A percentile compares a stretch with the other conserved stretches of the same genome.
These are phyloP conservation scores for Tringa solitaria DNA, from an alignment of 2,113 vertebrate genomes.

Conservation along the genomic window DNA sequence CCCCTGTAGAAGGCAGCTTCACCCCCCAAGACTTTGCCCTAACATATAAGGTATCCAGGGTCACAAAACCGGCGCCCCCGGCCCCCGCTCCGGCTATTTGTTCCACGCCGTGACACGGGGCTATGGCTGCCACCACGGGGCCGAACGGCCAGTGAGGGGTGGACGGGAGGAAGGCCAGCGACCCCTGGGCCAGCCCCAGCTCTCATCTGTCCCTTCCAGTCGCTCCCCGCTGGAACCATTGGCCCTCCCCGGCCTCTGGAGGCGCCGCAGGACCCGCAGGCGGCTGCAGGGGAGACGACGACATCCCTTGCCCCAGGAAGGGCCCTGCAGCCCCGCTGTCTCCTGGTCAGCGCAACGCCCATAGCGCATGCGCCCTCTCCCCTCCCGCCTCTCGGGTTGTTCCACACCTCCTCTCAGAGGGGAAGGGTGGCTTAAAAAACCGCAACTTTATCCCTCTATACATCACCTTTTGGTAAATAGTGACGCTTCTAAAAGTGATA, in stretches of 20 bases:
- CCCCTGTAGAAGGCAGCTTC: not conserved
- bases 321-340: rapidly evolving
- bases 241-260: rapidly evolving
- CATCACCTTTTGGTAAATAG: rapidly evolving
- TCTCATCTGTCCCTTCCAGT: rapidly evolving
- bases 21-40: too few species aligned
- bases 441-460: rapidly evolving
- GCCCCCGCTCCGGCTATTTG: rapidly evolving
- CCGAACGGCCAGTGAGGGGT: rapidly evolving
- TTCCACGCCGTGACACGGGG: not conserved
- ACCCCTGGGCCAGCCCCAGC: rapidly evolving
- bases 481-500: rapidly evolving
- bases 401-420: not conserved
- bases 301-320: rapidly evolving
- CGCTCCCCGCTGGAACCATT: rapidly evolving
- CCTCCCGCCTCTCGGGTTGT: not conserved
- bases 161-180: not conserved
- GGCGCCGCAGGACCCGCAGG: rapidly evolving
- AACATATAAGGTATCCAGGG: rapidly evolving
- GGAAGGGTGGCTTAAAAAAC: rapidly evolving
- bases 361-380: not conserved
- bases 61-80: rapidly evolving
- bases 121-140: rapidly evolving
- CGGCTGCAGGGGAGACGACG: rapidly evolving
- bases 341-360: rapidly evolving